Evolutionary conservation across 1,140 invertebrate species (phyloP).

Genomic region (Ceratina australensis): DNA sequence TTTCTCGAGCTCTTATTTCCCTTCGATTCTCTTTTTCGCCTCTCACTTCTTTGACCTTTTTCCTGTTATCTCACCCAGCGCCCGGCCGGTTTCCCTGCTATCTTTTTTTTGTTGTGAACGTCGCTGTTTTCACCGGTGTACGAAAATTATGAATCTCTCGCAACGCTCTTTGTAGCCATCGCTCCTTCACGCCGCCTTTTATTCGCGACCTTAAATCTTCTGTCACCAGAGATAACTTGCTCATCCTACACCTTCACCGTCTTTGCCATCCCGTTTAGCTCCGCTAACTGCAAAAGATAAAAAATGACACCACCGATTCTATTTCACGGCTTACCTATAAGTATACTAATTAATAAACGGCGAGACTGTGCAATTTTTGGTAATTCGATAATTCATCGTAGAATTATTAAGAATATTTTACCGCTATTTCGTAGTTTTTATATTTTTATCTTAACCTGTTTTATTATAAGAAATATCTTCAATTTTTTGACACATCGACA

Average conservation of each 20-base stretch:
- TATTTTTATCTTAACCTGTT: too few relatives aligned
- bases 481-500: too few relatives aligned
- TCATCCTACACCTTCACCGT: neutral
- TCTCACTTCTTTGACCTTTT: neutral
- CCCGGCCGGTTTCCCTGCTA: neutral
- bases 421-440: neutral
- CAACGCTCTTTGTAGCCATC: neutral
- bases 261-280: neutral
- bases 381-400: too few relatives aligned
- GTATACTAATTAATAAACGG: too few relatives aligned
- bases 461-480: too few relatives aligned
- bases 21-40: slow-evolving; percentile 15
- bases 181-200: neutral
- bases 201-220: neutral
- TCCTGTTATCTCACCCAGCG: neutral
- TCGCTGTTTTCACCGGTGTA: neutral
- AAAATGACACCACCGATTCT: too few relatives aligned
- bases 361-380: too few relatives aligned
- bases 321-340: too few relatives aligned
- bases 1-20: neutral
- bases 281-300: neutral
- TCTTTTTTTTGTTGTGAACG: neutral
- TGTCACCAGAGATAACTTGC: neutral
- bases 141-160: slow-evolving; percentile 14
- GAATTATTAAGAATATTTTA: neutral